Evolutionary conservation across 2,113 vertebrate genomes (phyloP).

Genomic region (Myiopsitta monachus): DNA sequence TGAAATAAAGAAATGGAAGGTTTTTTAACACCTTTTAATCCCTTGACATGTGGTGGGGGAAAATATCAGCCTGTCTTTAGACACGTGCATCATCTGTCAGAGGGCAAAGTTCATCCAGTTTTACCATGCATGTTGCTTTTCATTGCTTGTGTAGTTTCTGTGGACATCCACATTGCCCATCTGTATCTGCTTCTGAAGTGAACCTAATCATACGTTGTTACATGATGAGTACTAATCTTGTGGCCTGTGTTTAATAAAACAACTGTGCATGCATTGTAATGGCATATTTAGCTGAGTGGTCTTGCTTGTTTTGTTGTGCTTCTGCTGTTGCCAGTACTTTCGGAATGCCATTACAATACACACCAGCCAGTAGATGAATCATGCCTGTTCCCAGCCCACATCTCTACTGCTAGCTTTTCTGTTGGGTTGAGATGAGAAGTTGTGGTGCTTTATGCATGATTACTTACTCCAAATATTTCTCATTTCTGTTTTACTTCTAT

Average conservation of each 20-base stretch:
- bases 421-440: not conserved
- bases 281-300: not conserved
- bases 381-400: not conserved
- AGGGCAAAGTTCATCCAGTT: not conserved
- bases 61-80: slow-evolving; percentile 17
- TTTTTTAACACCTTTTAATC: slow-evolving; percentile 47
- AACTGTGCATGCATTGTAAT: slow-evolving; percentile 46
- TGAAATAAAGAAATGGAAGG: slow-evolving; percentile 67
- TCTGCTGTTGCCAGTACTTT: slow-evolving; percentile 5
- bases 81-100: not conserved
- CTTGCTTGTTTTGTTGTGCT: slow-evolving; percentile 18
- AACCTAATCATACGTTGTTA: not conserved
- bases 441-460: not conserved
- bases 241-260: slow-evolving; percentile 39
- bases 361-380: not conserved
- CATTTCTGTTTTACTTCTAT: not conserved
- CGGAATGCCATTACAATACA: not conserved
- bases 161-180: not conserved
- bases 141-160: not conserved
- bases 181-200: slow-evolving; percentile 1
- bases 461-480: not conserved
- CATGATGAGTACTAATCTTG: not conserved
- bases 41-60: slow-evolving; percentile 9
- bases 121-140: not conserved
- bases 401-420: not conserved